Evolutionary conservation across 2,113 vertebrate species (phyloP).

Genomic region (Alexandromys fortis): DNA sequence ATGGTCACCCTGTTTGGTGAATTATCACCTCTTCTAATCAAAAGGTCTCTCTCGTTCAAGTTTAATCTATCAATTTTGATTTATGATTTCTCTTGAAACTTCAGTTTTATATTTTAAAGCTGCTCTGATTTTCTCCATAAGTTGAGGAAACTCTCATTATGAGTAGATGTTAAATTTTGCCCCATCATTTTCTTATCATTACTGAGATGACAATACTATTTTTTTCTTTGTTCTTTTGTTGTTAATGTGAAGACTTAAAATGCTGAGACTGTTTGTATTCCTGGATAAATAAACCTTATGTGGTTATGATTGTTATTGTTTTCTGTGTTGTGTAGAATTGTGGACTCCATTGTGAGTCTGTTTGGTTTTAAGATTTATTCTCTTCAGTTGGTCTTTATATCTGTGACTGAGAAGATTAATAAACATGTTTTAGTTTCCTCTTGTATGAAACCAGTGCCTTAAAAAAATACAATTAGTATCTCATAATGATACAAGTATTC

Average conservation of each 20-base stretch:
- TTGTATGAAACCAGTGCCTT: background rate
- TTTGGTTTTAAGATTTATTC: background rate
- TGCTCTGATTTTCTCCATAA: background rate
- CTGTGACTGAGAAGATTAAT: background rate
- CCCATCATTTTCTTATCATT: background rate
- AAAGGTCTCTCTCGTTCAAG: too few species aligned
- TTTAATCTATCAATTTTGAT: too few species aligned
- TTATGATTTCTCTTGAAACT: too few species aligned
- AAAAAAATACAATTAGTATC: background rate
- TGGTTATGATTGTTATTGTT: background rate
- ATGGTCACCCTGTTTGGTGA: too few species aligned
- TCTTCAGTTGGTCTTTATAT: background rate
- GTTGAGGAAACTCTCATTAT: background rate
- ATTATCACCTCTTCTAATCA: too few species aligned
- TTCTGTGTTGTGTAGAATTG: background rate
- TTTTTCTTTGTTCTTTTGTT: background rate
- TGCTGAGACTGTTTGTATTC: background rate
- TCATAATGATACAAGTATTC: background rate
- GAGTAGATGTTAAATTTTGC: background rate
- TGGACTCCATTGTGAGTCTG: background rate
- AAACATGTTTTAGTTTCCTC: background rate
- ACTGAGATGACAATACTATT: background rate
- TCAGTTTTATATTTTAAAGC: too few species aligned
- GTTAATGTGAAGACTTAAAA: constrained; percentile 4
- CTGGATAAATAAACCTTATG: background rate